Evolutionary conservation across 2,113 vertebrate species (phyloP), one percentile per base, ranked within the genome.

Genomic region (Syngnathus typhle): DNA sequence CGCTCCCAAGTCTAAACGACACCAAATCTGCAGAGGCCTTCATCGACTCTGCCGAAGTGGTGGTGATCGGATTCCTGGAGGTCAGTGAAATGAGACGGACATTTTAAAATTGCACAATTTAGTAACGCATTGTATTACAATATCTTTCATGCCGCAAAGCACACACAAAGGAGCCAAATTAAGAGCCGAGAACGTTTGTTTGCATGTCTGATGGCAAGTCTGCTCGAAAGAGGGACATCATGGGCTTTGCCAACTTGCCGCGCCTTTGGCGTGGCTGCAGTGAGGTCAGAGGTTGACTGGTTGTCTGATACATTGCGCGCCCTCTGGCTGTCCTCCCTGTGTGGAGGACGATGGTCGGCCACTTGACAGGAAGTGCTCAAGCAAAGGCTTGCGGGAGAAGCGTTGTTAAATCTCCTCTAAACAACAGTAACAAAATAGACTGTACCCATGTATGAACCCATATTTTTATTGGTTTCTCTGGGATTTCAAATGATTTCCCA

Each of bases 51-150:
- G 90, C 88, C 0, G 96, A 98, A 43, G 91, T 99, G 81, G 92
- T 82, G 0, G 82, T 96, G 64, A 43, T 98, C 59, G 96, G 94
- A 75, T 98, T 99, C 85, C 91, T 99, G 72, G 91, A 97, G 96
- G 97, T 98, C 72, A 87, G 89, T 71, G n/a, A 39, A 39, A 62
- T 44, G 16, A 62, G 18, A 10, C 8, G 6, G 6, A 9, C 12
- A 16, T 62, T 62, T 62, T 23, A 1, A 7, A 39, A 32, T 36
- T 2, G 13, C 1, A 16, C 5, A 3, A 41, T 59, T 39, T 41
- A 11, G 68, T 5, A 32, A 32, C 44, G 63, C 13, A 46, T 37
- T 72, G 69, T 36, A 68, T 38, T 64, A 32, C 49, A 60, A 61
- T 21, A 60, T 62, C 73, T 60, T 61, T 69, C 46, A 64, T 60